Conservation (phyloP, 2,888 invertebrate species). For the Lasioglossum marginatum region DNA sequence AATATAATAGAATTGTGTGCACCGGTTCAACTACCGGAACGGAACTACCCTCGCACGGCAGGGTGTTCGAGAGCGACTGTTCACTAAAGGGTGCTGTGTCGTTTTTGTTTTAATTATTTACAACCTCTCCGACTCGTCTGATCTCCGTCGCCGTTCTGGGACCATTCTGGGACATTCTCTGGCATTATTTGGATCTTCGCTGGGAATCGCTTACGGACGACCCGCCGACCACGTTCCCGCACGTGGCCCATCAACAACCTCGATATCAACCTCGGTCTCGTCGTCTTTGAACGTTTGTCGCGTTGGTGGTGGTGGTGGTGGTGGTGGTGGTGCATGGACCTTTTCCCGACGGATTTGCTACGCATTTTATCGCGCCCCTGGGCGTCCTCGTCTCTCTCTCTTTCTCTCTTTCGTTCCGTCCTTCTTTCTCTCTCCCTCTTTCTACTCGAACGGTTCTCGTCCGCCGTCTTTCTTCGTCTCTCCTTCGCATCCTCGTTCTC, state of each 20-base stretch:
- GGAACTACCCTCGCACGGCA: neutral
- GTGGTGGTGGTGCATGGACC: conserved; percentile 64
- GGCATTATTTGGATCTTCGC: conserved; percentile 5
- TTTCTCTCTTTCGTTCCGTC: conserved; percentile 9
- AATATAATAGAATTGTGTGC: neutral
- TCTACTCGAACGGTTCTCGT: neutral
- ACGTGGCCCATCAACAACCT: conserved; percentile 66
- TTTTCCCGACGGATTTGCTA: conserved; percentile 64
- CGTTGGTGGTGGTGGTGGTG: conserved; percentile 47
- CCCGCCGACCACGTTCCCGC: conserved; percentile 48
- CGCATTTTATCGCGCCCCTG: conserved; percentile 69
- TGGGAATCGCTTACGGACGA: conserved; percentile 25
- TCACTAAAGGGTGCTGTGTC: conserved; percentile 68
- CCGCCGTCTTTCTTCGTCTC: conserved; percentile 42
- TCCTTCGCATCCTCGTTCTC: conserved; percentile 14
- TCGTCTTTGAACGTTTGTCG: conserved; percentile 47
- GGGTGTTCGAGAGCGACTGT: conserved; percentile 7
- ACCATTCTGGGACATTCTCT: neutral
- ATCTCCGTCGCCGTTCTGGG: neutral
- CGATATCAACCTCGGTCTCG: conserved; percentile 37
- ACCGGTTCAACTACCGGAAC: neutral
- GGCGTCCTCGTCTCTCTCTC: conserved; percentile 62
- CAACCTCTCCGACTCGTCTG: conserved; percentile 31
- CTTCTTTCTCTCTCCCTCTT: conserved; percentile 73
- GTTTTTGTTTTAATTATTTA: conserved; percentile 62